These are phyloP conservation scores for Indicator maculatus DNA, from an alignment of 2,113 vertebrate species.

Conservation along the genomic window DNA sequence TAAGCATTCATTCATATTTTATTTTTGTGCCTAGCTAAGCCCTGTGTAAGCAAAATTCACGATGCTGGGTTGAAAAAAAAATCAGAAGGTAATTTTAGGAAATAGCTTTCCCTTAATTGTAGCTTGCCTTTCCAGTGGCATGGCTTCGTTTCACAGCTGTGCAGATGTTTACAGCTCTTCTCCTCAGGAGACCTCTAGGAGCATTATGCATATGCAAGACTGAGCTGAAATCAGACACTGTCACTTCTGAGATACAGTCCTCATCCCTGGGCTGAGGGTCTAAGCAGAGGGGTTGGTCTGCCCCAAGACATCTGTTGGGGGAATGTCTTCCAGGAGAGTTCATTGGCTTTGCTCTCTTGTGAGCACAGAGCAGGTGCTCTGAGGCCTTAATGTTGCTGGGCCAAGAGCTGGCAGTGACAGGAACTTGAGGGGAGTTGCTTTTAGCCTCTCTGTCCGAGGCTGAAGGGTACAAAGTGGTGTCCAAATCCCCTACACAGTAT, in stretches of 20 bases:
- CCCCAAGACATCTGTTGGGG: background rate
- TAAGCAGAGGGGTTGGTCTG: background rate
- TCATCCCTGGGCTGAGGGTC: background rate
- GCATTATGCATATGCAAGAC: background rate
- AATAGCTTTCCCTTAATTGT: constrained; percentile 7
- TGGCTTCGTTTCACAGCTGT: constrained; percentile 48
- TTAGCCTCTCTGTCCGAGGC: background rate
- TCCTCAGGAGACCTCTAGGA: background rate
- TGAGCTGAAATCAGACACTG: background rate
- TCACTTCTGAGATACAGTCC: background rate
- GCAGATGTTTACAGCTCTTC: constrained; percentile 33
- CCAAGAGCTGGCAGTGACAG: background rate
- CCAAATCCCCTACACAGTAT: background rate
- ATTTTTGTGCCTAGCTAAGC: constrained; percentile 47
- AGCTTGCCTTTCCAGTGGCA: constrained; percentile 43
- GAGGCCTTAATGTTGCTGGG: background rate
- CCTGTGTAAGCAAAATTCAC: constrained; percentile 42
- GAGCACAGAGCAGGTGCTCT: accelerated
- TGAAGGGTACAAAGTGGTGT: background rate
- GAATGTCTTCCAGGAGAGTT: background rate
- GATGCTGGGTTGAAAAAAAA: constrained; percentile 54
- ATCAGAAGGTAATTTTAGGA: constrained; percentile 63
- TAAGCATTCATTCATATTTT: constrained; percentile 49
- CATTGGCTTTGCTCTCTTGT: background rate
- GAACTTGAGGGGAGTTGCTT: background rate